Percentiles rank a stretch among this genome's conserved stretches.
Conservation (phyloP, 2,888 invertebrate species). For the Leucania comma region DNA sequence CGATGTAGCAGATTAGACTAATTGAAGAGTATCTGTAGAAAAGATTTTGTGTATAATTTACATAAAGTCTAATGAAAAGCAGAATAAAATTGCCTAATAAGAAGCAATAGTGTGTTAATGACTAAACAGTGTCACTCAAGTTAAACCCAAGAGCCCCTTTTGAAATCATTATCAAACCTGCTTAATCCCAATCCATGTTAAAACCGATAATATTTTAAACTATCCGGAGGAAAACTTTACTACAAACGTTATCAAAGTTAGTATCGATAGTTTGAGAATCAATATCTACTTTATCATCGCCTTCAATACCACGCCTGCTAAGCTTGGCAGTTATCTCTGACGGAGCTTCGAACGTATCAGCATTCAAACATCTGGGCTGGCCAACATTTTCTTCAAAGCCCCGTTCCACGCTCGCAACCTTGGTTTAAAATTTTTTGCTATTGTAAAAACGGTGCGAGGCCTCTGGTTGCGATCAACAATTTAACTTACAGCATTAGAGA, state of each 20-base stretch:
- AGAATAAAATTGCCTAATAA: conserved; percentile 3
- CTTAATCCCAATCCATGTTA: not conserved
- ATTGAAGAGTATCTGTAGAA: conserved; percentile 10
- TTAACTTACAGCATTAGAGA: conserved; percentile 55
- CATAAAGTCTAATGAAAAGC: not conserved
- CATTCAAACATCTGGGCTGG: conserved; percentile 31
- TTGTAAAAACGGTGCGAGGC: conserved; percentile 59
- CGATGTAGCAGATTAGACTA: not conserved
- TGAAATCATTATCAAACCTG: not conserved
- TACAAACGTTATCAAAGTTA: conserved; percentile 1
- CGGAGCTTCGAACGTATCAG: conserved; percentile 13
- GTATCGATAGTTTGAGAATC: conserved; percentile 10
- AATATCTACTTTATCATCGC: too few species aligned
- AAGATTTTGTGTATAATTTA: not conserved
- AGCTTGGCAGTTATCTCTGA: conserved; percentile 38
- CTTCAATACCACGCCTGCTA: not conserved
- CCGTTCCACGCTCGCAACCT: conserved; percentile 47
- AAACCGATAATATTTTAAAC: conserved; percentile 7
- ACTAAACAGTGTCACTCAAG: conserved; percentile 2
- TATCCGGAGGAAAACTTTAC: not conserved
- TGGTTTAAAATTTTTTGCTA: conserved; percentile 49
- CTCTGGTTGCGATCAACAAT: conserved; percentile 49
- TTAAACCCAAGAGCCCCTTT: not conserved
- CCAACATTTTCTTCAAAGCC: conserved; percentile 41
- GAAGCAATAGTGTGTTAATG: conserved; percentile 14